Evolutionary conservation across 1,140 invertebrate species (phyloP).

Genomic region (Danaus plexippus): DNA sequence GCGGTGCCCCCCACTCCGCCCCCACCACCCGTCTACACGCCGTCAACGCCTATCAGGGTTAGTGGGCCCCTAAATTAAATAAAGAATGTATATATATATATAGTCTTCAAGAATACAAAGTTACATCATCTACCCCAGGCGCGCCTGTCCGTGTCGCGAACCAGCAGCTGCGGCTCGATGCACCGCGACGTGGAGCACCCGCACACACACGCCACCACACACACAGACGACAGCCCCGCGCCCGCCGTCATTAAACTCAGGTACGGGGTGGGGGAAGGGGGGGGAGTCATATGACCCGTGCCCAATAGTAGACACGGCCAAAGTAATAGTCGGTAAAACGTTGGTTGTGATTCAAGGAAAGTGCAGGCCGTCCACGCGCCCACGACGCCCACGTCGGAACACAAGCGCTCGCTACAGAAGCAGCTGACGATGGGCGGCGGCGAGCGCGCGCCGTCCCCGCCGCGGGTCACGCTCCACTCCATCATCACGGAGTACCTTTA

Average conservation of each 20-base stretch:
- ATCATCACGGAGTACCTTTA: slow-evolving; percentile 97
- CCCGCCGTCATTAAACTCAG: slow-evolving; percentile 48
- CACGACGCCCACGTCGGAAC: slow-evolving; percentile 28
- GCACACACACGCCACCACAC: slow-evolving; percentile 16
- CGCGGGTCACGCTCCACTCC: slow-evolving; percentile 83
- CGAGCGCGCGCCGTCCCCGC: slow-evolving; percentile 21
- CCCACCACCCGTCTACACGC: slow-evolving; percentile 73
- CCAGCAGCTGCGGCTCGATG: slow-evolving; percentile 28
- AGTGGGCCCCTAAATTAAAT: slow-evolving; percentile 4
- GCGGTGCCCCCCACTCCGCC: slow-evolving; percentile 63
- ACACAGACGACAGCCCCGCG: slow-evolving; percentile 31
- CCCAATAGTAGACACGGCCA: too few relatives aligned
- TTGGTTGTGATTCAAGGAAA: slow-evolving; percentile 26
- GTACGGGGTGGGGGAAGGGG: slow-evolving; percentile 17
- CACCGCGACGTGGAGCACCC: slow-evolving; percentile 39
- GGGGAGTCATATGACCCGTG: too few relatives aligned
- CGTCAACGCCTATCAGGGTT: slow-evolving; percentile 67
- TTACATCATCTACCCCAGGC: slow-evolving; percentile 25
- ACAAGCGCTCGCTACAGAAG: slow-evolving; percentile 78
- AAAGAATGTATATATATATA: too few relatives aligned
- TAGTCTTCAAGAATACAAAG: too few relatives aligned
- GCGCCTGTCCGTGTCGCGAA: slow-evolving; percentile 39
- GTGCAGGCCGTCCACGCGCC: slow-evolving; percentile 27
- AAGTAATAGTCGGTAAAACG: too few relatives aligned
- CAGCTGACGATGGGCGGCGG: slow-evolving; percentile 55